These are phyloP conservation scores for Ictalurus punctatus DNA, from an alignment of 2,113 vertebrate genomes.

Conservation along the genomic window DNA sequence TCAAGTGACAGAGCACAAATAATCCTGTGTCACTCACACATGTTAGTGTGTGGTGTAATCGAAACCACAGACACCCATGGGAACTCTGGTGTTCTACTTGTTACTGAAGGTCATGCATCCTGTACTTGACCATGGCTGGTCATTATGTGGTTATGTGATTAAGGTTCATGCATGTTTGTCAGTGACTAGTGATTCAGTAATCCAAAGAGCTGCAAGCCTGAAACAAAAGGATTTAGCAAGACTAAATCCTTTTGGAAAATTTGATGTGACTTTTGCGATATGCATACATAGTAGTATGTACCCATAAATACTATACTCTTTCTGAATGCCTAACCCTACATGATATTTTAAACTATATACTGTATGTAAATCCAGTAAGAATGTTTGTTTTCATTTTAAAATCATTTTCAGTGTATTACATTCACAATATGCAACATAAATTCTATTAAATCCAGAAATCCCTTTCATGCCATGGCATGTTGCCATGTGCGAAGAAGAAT, in stretches of 20 bases:
- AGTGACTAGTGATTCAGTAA: constrained; percentile 41
- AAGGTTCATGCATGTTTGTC: constrained; percentile 39
- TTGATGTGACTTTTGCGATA: background rate
- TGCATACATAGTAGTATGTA: background rate
- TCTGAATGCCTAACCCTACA: background rate
- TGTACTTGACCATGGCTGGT: constrained; percentile 34
- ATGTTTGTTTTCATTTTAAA: background rate
- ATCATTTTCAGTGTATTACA: background rate
- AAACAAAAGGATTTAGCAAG: no score
- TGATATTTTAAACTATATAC: background rate
- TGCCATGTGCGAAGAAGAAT: background rate
- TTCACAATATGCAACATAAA: background rate
- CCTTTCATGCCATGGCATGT: background rate
- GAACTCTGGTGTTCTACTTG: constrained; percentile 59
- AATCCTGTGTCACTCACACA: constrained; percentile 14
- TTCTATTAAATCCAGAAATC: background rate
- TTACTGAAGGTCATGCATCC: constrained; percentile 31
- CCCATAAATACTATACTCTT: background rate
- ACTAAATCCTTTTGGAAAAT: background rate
- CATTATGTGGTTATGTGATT: constrained; percentile 40
- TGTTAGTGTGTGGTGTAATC: constrained; percentile 52
- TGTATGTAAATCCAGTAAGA: background rate
- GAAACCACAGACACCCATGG: constrained; percentile 53
- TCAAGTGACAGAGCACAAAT: background rate
- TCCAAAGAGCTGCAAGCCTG: constrained; percentile 37